Evolutionary conservation across 2,888 invertebrate genomes (phyloP), one percentile per base, ranked within the genome.

Genomic region (Loripinus fragilis): DNA sequence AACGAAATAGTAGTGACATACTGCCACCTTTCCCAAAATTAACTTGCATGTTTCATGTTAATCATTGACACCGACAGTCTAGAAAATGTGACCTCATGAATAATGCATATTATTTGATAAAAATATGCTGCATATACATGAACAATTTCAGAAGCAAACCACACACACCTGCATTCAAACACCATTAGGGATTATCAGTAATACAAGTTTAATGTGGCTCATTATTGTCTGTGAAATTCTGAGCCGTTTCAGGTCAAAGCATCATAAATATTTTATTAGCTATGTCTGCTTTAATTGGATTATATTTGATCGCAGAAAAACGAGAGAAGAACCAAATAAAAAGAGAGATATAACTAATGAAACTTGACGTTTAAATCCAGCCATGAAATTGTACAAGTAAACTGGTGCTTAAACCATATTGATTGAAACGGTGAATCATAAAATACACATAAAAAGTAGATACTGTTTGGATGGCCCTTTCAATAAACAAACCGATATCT

Each of bases 201-300:
- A 28, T 28, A 23, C 15, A 28, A 23, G n/a, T 28, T 25, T 55
- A 55, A 55, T 55, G 28, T 28, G 23, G 55, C n/a, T 60, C 33
- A 60, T 60, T 60, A 60, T 33, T 60, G 60, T 17, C 33, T 33
- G 30, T 17, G 60, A 60, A 15, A 33, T 30, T 8, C 10, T 17
- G 33, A 28, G 60, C 8, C 60, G 60, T 60, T 60, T 60, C 60
- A 69, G 72, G 70, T 79, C 74, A 79, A 77, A 79, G 52, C 38
- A 60, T 30, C 67, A 83, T 83, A 83, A 83, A 83, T 76, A 50
- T 77, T 83, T 83, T 80, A 83, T 83, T 80, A 77, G 76, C 65
- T 71, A 69, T 72, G 74, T 78, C 80, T 81, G 76, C 65, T 41
- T 71, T 70, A 78, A 83, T 79, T 83, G 78, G 80, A 83, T 65